These are phyloP conservation scores for Scaptodrosophila lebanonensis DNA, from an alignment of 1,140 invertebrate species.

Conservation along the genomic window DNA sequence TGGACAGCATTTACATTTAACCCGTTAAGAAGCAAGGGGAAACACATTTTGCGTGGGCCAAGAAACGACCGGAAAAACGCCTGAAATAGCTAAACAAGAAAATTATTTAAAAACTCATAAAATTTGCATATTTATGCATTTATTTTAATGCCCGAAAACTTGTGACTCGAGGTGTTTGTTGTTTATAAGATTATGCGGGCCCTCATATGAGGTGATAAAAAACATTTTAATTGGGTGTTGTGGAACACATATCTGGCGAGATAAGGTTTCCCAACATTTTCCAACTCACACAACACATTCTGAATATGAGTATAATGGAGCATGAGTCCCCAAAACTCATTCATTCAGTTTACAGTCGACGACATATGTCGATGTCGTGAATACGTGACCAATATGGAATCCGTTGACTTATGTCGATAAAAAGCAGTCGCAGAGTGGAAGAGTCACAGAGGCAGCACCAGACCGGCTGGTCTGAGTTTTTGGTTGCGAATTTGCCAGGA, in stretches of 20 bases:
- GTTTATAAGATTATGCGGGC: constrained; percentile 11
- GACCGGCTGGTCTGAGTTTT: too few species aligned
- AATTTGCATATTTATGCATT: constrained; percentile 66
- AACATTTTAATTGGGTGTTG: constrained; percentile 66
- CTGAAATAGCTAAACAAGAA: constrained; percentile 31
- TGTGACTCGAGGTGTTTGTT: constrained; percentile 61
- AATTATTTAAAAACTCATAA: constrained; percentile 69
- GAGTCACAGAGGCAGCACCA: too few species aligned
- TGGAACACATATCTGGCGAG: constrained; percentile 35
- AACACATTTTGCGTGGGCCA: constrained; percentile 46
- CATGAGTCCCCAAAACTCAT: constrained; percentile 20
- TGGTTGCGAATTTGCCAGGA: constrained; percentile 58
- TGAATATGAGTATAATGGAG: not conserved
- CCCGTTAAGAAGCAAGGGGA: constrained; percentile 55
- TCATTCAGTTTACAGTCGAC: constrained; percentile 54
- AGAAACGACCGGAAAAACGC: constrained; percentile 45
- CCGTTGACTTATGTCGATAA: constrained; percentile 73
- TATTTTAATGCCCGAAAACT: constrained; percentile 17
- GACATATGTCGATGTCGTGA: constrained; percentile 8
- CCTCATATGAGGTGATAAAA: constrained; percentile 66
- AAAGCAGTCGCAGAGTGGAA: constrained; percentile 50
- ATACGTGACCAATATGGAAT: constrained; percentile 71
- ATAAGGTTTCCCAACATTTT: constrained; percentile 38
- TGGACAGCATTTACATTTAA: constrained; percentile 62
- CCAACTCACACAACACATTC: constrained; percentile 9